These are phyloP conservation scores for Tetragnatha montana DNA, from an alignment of 2,888 invertebrate species.

Conservation along the genomic window DNA sequence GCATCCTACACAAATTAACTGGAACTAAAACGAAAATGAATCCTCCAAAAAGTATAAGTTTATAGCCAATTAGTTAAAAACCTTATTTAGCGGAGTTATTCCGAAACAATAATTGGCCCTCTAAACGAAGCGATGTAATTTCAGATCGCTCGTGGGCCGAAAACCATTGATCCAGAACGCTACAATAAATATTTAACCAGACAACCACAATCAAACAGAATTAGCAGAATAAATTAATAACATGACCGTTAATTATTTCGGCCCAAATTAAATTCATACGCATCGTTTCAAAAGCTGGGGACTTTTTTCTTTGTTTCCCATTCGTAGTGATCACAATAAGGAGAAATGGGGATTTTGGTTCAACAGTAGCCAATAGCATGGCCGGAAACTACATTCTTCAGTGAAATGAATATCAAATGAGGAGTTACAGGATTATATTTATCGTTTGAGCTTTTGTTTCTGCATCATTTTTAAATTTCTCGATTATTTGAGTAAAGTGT, in stretches of 20 bases:
- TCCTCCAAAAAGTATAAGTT: neutral
- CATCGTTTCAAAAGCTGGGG: neutral
- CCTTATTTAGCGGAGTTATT: neutral
- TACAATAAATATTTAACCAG: neutral
- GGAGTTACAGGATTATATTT: neutral
- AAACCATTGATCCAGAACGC: neutral
- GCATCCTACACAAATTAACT: neutral
- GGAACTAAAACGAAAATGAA: neutral
- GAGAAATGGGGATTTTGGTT: neutral
- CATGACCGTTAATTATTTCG: neutral
- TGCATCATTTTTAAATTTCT: neutral
- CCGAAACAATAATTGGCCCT: neutral
- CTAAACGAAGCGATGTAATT: neutral
- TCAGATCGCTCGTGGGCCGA: neutral
- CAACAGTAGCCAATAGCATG: neutral
- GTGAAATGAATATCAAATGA: neutral
- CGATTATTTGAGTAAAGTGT: too few relatives aligned
- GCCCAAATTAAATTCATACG: neutral
- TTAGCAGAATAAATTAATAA: neutral
- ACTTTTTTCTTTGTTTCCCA: neutral
- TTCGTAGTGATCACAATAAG: neutral
- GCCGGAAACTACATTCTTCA: neutral
- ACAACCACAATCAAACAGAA: neutral
- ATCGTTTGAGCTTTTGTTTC: neutral
- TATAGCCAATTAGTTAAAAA: neutral